Conservation (phyloP, 2,888 invertebrate genomes). For the Onchidella celtica region DNA sequence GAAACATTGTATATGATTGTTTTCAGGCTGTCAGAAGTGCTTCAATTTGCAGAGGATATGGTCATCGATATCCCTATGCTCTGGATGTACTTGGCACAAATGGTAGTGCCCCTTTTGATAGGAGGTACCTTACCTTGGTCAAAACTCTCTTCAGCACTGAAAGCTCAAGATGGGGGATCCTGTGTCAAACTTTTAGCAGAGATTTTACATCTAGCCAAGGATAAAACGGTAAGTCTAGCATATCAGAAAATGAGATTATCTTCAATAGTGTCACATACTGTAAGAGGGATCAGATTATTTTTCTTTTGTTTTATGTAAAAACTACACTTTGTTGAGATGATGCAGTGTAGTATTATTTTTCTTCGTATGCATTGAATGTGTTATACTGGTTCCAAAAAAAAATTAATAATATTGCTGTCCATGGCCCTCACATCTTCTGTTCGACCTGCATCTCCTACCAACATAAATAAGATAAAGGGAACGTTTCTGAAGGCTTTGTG, state of each 20-base stretch:
- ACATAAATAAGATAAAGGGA: too few relatives aligned
- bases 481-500: too few relatives aligned
- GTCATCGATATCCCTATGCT: constrained; percentile 92
- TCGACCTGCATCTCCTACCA: too few relatives aligned
- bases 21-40: constrained; percentile 84
- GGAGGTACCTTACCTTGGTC: constrained; percentile 71
- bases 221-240: constrained; percentile 18
- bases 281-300: neutral
- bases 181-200: constrained; percentile 83
- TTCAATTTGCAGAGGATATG: constrained; percentile 87
- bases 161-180: constrained; percentile 71
- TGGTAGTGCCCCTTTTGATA: constrained; percentile 82
- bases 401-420: too few relatives aligned
- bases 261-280: too few relatives aligned
- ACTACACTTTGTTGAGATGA: too few relatives aligned
- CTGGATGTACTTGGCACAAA: constrained; percentile 89
- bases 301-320: neutral
- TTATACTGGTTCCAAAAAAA: too few relatives aligned
- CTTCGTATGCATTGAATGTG: too few relatives aligned
- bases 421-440: too few relatives aligned
- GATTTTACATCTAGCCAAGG: constrained; percentile 81
- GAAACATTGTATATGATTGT: too few relatives aligned
- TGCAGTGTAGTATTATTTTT: too few relatives aligned
- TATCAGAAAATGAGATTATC: neutral
- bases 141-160: constrained; percentile 72